These are phyloP conservation scores for Gnathonemus longibarbis DNA, from an alignment of 2,113 vertebrate genomes.

Conservation along the genomic window DNA sequence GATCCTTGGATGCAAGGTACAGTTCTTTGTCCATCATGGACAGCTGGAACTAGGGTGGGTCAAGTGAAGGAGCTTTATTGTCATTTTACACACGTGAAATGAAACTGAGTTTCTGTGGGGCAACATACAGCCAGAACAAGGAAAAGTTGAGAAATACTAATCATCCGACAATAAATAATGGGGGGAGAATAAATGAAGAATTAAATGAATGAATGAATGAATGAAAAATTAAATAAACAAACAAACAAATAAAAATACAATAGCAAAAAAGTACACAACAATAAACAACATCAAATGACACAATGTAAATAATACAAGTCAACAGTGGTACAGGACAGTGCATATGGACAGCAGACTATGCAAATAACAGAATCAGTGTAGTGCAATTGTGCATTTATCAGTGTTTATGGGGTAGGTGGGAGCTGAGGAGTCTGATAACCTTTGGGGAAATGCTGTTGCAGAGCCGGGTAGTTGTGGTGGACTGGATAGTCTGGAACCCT, in stretches of 20 bases:
- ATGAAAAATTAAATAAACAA: background rate
- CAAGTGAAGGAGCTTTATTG: background rate
- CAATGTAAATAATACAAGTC: background rate
- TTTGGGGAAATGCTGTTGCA: background rate
- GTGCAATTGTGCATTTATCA: background rate
- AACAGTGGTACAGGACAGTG: background rate
- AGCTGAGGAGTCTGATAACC: background rate
- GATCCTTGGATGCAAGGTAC: slow-evolving; percentile 84
- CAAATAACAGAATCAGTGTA: background rate
- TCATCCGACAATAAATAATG: background rate
- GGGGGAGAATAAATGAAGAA: background rate
- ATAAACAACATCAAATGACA: background rate
- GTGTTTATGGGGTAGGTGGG: background rate
- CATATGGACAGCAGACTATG: background rate
- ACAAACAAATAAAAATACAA: background rate
- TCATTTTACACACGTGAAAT: background rate
- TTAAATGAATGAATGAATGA: too few relatives aligned
- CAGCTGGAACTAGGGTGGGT: background rate
- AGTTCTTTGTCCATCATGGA: background rate
- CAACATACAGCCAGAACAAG: background rate
- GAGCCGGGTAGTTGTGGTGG: background rate
- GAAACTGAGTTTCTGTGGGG: background rate
- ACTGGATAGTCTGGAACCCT: background rate
- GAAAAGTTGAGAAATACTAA: background rate
- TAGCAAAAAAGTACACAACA: background rate